Conservation (phyloP, 2,888 invertebrate species). For the Trisateles emortualis region DNA sequence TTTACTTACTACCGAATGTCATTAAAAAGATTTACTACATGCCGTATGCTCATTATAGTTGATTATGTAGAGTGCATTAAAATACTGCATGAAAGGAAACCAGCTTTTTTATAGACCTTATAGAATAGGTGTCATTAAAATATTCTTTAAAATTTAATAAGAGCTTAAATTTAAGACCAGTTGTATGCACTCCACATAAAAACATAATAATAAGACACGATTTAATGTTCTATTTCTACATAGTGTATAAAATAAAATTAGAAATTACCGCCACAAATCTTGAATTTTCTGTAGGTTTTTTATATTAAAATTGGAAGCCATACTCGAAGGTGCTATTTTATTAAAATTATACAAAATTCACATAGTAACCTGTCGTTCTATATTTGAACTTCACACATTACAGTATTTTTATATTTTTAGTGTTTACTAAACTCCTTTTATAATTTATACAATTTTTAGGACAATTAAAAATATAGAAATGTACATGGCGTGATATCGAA, state of each 20-base stretch:
- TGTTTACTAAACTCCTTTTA: slow-evolving; percentile 58
- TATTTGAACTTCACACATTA: slow-evolving; percentile 62
- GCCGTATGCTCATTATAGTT: too few species aligned
- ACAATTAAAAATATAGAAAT: slow-evolving; percentile 37
- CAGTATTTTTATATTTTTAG: slow-evolving; percentile 69
- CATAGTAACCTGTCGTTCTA: slow-evolving; percentile 55
- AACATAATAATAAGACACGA: too few species aligned
- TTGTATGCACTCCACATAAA: too few species aligned
- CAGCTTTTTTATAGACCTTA: too few species aligned
- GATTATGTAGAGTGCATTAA: too few species aligned
- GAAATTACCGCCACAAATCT: slow-evolving; percentile 41
- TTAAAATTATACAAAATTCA: slow-evolving; percentile 72
- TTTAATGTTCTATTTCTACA: too few species aligned
- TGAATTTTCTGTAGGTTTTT: background rate
- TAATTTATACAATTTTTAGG: slow-evolving; percentile 67
- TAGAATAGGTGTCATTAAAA: too few species aligned
- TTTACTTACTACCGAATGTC: too few species aligned
- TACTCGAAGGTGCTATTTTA: slow-evolving; percentile 58
- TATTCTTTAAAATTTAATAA: too few species aligned
- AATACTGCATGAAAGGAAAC: too few species aligned
- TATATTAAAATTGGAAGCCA: slow-evolving; percentile 22
- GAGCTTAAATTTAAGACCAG: too few species aligned
- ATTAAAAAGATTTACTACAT: too few species aligned
- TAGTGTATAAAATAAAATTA: background rate
- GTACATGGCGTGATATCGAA: slow-evolving; percentile 25